A percentile compares a stretch with the other conserved stretches of the same genome.
Conservation (phyloP, 2,797 vertebrate species). For the Calcarius lapponicus region DNA sequence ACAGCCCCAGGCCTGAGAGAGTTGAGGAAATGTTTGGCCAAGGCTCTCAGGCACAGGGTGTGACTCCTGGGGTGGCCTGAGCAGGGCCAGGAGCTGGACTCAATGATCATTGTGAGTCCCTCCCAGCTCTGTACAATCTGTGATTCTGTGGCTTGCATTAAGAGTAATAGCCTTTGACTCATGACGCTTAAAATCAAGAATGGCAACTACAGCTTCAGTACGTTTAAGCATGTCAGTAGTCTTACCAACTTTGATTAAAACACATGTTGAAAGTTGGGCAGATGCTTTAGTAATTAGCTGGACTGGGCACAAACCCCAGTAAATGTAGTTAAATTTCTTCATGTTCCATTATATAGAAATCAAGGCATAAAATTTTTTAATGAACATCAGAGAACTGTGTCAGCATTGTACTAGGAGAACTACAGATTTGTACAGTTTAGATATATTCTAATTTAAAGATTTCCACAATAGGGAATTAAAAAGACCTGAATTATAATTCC, state of each 20-base stretch:
- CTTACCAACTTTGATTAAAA: conserved; percentile 9
- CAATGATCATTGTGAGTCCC: fast-evolving
- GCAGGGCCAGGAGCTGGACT: neutral
- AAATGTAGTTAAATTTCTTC: conserved; percentile 27
- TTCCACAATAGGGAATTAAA: conserved; percentile 67
- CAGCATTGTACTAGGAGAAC: conserved; percentile 65
- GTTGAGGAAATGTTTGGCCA: neutral
- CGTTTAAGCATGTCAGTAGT: neutral
- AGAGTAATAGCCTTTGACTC: neutral
- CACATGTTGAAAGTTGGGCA: neutral
- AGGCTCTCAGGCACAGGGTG: too few relatives aligned
- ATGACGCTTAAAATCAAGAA: neutral
- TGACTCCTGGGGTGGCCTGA: neutral
- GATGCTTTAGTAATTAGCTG: conserved; percentile 15
- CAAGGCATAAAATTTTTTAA: conserved; percentile 70
- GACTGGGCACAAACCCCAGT: neutral
- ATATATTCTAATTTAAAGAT: conserved; percentile 70
- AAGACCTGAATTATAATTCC: conserved; percentile 71
- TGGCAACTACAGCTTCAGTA: neutral
- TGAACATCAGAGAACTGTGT: conserved; percentile 67
- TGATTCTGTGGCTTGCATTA: neutral
- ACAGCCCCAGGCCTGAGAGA: neutral
- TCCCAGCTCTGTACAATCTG: neutral
- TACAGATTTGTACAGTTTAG: conserved; percentile 66
- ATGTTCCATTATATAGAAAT: conserved; percentile 48